Evolutionary conservation across 2,888 invertebrate genomes (phyloP).

Genomic region (Drosophila parthenogenetica): DNA sequence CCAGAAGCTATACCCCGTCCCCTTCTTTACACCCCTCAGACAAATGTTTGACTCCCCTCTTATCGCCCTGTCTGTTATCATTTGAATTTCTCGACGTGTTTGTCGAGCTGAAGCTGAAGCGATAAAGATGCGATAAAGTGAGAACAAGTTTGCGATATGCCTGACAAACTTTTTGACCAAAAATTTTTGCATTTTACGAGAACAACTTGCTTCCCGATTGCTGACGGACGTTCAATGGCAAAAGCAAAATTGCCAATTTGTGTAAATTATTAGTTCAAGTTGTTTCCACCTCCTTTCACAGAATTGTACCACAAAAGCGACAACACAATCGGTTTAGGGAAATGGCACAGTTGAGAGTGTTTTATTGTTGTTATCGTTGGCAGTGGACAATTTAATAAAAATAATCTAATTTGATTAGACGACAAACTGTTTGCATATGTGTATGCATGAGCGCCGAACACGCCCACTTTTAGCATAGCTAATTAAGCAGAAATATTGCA

Average conservation of each 20-base stretch:
- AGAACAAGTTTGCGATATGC: conserved; percentile 68
- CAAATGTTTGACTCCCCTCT: too few species aligned
- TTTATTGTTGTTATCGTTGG: conserved; percentile 28
- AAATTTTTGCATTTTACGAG: conserved; percentile 68
- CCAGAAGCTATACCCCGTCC: conserved; percentile 52
- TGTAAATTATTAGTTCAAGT: conserved; percentile 80
- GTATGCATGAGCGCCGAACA: conserved; percentile 1
- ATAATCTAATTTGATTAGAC: conserved; percentile 61
- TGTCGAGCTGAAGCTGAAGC: conserved; percentile 67
- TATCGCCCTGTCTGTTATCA: conserved; percentile 61
- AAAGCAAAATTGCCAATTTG: conserved; percentile 75
- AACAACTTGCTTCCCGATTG: conserved; percentile 26
- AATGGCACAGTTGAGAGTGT: background rate
- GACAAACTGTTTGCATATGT: conserved; percentile 39
- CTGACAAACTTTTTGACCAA: conserved; percentile 72
- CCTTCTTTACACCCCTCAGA: background rate
- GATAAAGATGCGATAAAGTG: conserved; percentile 81
- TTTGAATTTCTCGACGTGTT: conserved; percentile 78
- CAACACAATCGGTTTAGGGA: conserved; percentile 8
- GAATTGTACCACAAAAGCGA: conserved; percentile 1
- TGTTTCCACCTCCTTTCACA: conserved; percentile 20
- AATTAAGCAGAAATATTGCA: conserved; percentile 74
- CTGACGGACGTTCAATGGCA: conserved; percentile 68
- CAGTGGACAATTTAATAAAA: conserved; percentile 60
- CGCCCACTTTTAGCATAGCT: conserved; percentile 62